Evolutionary conservation across 2,888 invertebrate species (phyloP).

Genomic region (Pilophorus perplexus): DNA sequence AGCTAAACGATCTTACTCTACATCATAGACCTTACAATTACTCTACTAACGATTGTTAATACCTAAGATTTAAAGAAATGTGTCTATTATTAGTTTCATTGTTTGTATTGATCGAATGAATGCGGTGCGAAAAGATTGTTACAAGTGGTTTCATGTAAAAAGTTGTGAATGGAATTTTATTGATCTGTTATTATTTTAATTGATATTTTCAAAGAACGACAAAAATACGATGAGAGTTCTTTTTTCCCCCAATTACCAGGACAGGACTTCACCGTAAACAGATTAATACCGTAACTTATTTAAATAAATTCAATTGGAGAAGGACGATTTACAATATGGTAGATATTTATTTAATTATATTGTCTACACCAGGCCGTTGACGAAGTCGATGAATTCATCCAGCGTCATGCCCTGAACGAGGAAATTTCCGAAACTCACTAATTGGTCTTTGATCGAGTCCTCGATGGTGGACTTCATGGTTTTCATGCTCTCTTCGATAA

Average conservation of each 20-base stretch:
- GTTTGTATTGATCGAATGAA: conserved; percentile 32
- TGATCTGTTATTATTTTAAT: conserved; percentile 45
- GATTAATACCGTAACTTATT: no score
- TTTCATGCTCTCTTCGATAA: conserved; percentile 9
- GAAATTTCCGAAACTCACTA: conserved; percentile 20
- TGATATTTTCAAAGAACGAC: conserved; percentile 46
- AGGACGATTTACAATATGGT: no score
- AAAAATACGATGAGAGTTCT: conserved; percentile 3
- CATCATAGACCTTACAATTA: conserved; percentile 40
- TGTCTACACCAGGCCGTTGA: no score
- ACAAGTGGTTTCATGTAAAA: conserved; percentile 41
- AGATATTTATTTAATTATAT: no score
- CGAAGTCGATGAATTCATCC: background rate
- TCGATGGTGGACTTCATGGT: conserved; percentile 6
- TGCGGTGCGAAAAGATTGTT: conserved; percentile 5
- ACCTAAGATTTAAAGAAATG: conserved; percentile 37
- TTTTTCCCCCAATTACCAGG: no score
- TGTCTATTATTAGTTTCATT: conserved; percentile 42
- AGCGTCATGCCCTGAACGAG: conserved; percentile 12
- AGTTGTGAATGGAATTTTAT: conserved; percentile 41
- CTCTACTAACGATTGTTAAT: conserved; percentile 35
- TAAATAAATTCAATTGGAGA: no score
- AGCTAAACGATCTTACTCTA: conserved; percentile 41
- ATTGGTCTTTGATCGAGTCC: background rate
- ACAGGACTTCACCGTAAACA: no score